Evolutionary conservation across 1,140 invertebrate species (phyloP), one percentile per base, ranked within the genome.

Genomic region (Pachypeltis micranthus): DNA sequence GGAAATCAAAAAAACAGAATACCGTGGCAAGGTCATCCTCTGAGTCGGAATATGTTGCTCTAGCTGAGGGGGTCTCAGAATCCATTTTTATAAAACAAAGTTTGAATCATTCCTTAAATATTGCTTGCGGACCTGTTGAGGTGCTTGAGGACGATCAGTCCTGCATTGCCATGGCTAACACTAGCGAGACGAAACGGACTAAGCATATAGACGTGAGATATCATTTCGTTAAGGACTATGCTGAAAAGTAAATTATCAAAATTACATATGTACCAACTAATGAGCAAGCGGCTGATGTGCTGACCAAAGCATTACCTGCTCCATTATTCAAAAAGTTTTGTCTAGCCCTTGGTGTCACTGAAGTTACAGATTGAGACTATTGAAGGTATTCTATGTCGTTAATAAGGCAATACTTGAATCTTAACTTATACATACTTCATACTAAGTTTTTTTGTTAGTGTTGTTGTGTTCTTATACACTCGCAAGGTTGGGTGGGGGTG

Each of bases 31-130:
- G 21, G n/a, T 58, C 56, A 7, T 24, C 19, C 19, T 2, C 14
- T 21, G 56, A 58, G 26, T 24, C 19, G 4, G 56, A 58, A n/a
- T 58, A 58, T 58, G 27, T 58, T 58, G 56, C 56, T 26, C n/a
- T 58, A 14, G 7, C 31, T 7, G 7, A 39, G 7, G 7, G 31
- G 7, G 16, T 39, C 16, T 39, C 31, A 10, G 31, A 39, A 39
- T 39, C 31, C 16, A 7, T 39, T 10, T 39, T 39, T 16, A 39
- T 39, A 10, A 39, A 16, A 16, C 31, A 39, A 16, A 39, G 7
- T 10, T 39, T 39, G 31, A 16, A 10, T 10, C 7, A 39, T 16
- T 39, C 31, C 16, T 16, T 39, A 7, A 39, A 39, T 7, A 10
- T 39, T 39, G 31, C 7, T 39, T 7, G 7, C 31, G 31, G 31